phyloP scores from a whole-genome alignment of 1,140 invertebrate genomes.

The Protaetia brevitarsis region DNA sequence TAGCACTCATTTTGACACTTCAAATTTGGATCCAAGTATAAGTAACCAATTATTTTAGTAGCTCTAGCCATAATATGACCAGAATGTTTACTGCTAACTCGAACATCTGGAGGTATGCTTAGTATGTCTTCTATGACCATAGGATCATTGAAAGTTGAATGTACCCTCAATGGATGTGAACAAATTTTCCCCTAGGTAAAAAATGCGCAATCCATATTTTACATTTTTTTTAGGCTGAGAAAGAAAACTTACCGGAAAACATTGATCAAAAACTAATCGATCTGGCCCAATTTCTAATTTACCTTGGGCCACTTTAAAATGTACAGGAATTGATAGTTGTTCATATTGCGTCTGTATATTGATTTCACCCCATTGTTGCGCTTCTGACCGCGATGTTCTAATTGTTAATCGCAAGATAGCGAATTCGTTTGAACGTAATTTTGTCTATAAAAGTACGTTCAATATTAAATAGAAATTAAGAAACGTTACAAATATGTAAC shows the following conservation, averaged over 20 bases:
- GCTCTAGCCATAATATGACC: slow-evolving; percentile 52
- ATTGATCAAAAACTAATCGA: slow-evolving; percentile 71
- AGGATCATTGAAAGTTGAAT: slow-evolving; percentile 69
- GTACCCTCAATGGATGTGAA: slow-evolving; percentile 65
- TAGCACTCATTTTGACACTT: slow-evolving; percentile 75
- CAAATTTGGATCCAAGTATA: slow-evolving; percentile 62
- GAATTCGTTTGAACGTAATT: slow-evolving; percentile 64
- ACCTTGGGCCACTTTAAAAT: slow-evolving; percentile 61
- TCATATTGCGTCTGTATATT: slow-evolving; percentile 75
- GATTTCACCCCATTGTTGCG: slow-evolving; percentile 66
- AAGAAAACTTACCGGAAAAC: slow-evolving; percentile 80
- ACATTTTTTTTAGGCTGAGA: not conserved
- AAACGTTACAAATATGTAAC: slow-evolving; percentile 23
- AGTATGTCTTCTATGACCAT: slow-evolving; percentile 61
- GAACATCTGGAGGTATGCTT: slow-evolving; percentile 52
- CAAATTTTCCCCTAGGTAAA: slow-evolving; percentile 78
- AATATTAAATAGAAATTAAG: slow-evolving; percentile 18
- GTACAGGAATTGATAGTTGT: slow-evolving; percentile 59
- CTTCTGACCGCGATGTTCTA: slow-evolving; percentile 65
- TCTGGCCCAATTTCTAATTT: slow-evolving; percentile 59
- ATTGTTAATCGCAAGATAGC: slow-evolving; percentile 73
- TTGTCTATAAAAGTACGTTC: slow-evolving; percentile 51
- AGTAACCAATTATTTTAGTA: slow-evolving; percentile 47
- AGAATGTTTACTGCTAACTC: slow-evolving; percentile 48
- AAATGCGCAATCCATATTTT: slow-evolving; percentile 37